Evolutionary conservation across 2,797 vertebrate species (phyloP), one percentile per base, ranked within the genome.

Genomic region (Anabas testudineus): DNA sequence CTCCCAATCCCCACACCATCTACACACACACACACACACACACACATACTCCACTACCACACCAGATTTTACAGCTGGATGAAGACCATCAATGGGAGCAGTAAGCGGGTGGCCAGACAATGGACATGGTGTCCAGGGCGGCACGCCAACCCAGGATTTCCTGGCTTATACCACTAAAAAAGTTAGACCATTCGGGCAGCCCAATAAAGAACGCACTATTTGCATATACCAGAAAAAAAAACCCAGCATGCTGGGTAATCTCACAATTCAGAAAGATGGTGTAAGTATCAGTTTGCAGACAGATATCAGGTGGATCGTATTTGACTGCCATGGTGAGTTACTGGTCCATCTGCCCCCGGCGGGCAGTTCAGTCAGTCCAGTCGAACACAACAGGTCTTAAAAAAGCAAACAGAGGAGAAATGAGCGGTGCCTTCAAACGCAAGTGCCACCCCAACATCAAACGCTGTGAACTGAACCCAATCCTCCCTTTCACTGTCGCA

Each of bases 11-110:
- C 53, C 49, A 36, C 55, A 12, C 34, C 59, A 41, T 56, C 2
- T 8, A 5, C 53, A 63, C 48, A 42, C 76, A 78, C 70, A 55
- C 70, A 57, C 52, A 72, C 42, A 60, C 54, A 39, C 42, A 55
- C 68, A 63, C 55, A 63, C 57, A 74, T 68, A 81, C 68, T 67
- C 82, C 59, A 74, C 63, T 72, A 78, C 51, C 76, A 77, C 75
- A 88, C 83, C 85, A 87, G 74, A 94, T 94, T 93, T 93, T 91
- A 93, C 94, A 94, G 93, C 91, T 92, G 92, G 93, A 84, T 92
- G 92, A 91, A 93, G 88, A 90, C 83, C 83, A 84, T 94, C 90
- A 94, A 94, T 94, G 81, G 90, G 76, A 70, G 80, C 88, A 91
- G 79, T 91, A 90, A 92, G 81, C 76, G 74, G 71, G 64, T 49